These are phyloP conservation scores for Cyrtorhinus lividipennis DNA, from an alignment of 1,140 invertebrate genomes.

Conservation along the genomic window DNA sequence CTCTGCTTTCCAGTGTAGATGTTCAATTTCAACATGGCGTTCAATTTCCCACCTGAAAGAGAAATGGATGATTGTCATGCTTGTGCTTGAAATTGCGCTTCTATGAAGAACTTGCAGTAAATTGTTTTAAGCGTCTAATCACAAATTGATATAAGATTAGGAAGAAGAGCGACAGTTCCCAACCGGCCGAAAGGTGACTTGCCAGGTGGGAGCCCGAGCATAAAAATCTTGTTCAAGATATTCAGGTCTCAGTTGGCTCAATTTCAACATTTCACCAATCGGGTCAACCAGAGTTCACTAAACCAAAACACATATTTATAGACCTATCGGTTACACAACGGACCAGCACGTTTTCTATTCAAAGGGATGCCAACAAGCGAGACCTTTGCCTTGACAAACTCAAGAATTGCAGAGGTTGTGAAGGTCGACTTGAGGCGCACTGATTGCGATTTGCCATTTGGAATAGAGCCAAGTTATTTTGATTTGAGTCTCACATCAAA, in stretches of 20 bases:
- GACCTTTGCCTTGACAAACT: not conserved
- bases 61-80: not conserved
- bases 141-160: too few relatives aligned
- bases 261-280: too few relatives aligned
- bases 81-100: not conserved
- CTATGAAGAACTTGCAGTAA: not conserved
- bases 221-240: too few relatives aligned
- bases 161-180: too few relatives aligned
- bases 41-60: slow-evolving; percentile 36
- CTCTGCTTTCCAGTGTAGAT: slow-evolving; percentile 78
- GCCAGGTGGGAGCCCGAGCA: too few relatives aligned
- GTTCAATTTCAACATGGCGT: slow-evolving; percentile 56
- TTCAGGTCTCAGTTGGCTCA: too few relatives aligned
- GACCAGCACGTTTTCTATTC: not conserved
- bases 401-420: not conserved
- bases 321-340: not conserved
- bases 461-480: too few relatives aligned
- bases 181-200: too few relatives aligned
- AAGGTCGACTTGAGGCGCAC: too few relatives aligned
- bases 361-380: not conserved
- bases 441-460: too few relatives aligned
- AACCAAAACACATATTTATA: not conserved
- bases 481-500: too few relatives aligned
- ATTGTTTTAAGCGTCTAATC: too few relatives aligned
- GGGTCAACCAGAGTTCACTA: not conserved